Conservation (phyloP, 35 echinoderm and acorn worm species). For the Strongylocentrotus purpuratus region DNA sequence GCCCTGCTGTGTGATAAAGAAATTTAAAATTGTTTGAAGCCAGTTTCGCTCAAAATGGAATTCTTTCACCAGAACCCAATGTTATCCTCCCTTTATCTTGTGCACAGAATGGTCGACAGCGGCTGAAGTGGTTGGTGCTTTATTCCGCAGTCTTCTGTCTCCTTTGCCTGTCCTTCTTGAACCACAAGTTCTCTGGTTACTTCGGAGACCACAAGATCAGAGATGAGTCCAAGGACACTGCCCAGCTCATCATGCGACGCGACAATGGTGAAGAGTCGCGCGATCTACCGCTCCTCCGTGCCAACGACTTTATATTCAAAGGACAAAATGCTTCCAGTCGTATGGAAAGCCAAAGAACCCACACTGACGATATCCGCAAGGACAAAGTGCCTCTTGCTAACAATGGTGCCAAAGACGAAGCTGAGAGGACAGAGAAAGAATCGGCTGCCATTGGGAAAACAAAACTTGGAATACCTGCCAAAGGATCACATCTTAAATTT, state of each 20-base stretch:
- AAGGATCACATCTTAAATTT: background rate
- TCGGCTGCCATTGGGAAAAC: background rate
- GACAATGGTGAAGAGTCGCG: background rate
- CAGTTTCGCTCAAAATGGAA: too few relatives aligned
- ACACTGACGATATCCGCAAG: background rate
- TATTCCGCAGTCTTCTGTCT: background rate
- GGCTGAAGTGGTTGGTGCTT: conserved; percentile 1
- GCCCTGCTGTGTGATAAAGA: too few relatives aligned
- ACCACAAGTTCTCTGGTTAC: background rate
- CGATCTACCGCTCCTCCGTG: background rate
- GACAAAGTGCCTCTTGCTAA: background rate
- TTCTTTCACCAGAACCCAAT: background rate
- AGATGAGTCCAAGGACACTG: background rate
- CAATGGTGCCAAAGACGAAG: background rate
- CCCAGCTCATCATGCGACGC: background rate
- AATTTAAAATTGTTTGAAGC: too few relatives aligned
- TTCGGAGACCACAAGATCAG: background rate
- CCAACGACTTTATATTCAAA: background rate
- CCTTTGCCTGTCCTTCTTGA: background rate
- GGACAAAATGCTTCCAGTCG: background rate
- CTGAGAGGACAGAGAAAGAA: background rate
- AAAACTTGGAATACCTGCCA: background rate
- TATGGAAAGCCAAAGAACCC: background rate
- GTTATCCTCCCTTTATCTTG: background rate
- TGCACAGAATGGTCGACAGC: conserved; percentile 19